Evolutionary conservation across 1,140 invertebrate species (phyloP), one percentile per base, ranked within the genome.

Genomic region (Bombus difficillimus): DNA sequence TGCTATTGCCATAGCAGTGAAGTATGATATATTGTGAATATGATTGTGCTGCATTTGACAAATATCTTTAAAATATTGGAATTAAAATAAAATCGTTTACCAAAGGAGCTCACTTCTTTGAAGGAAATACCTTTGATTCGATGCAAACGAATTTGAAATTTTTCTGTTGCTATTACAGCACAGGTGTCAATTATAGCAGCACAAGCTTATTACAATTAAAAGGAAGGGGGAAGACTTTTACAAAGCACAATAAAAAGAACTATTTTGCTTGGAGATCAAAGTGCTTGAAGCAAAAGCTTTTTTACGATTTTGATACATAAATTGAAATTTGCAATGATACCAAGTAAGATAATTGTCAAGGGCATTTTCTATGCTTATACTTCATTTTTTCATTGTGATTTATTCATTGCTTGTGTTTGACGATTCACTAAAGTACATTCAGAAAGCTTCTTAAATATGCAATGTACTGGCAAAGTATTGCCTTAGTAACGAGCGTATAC

Each of bases 11-110:
- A 73, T 80, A 72, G 41, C 68, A 72, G 18, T 39, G 66, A 72
- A 41, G 37, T n/a, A 84, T 28, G 47, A 69, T 43, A 3, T 53
- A 47, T 72, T 79, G 68, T 47, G 76, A 85, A 85, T 85, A 85
- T 71, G 83, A 80, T 85, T 71, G 83, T 80, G 83, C 76, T 80
- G 83, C 83, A 68, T 32, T 79, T 62, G 76, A 80, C 66, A 41
- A 39, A 64, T 57, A 41, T 72, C 80, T 72, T 22, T 47, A 43
- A 62, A 8, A 8, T 13, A 69, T 43, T 18, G 13, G 25, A 83
- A 39, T 62, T 68, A 15, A 79, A 85, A 81, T 72, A 59, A 85
- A 81, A 47, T 66, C 53, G 43, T 73, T 71, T 62, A 43, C 13
- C 34, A 39, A 79, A 47, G 39, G 34, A 59, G 71, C 13, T 78